Percentiles rank a stretch among this genome's conserved stretches.
These are phyloP conservation scores for Lagorchestes hirsutus DNA, from an alignment of 2,797 vertebrate genomes.

Conservation along the genomic window DNA sequence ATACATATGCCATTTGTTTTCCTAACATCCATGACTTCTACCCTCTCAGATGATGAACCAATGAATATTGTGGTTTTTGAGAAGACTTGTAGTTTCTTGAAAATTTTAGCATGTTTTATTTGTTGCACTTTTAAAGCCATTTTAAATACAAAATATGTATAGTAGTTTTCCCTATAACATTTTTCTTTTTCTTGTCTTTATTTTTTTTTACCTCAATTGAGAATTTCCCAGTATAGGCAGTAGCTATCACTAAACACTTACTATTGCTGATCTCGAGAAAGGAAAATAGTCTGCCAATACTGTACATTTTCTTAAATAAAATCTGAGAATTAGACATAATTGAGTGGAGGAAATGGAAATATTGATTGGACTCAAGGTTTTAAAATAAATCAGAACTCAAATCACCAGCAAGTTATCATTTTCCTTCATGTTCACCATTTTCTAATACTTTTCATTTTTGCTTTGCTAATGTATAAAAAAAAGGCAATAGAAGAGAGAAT, in stretches of 20 bases:
- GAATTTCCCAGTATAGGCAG: constrained; percentile 75
- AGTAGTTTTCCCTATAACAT: constrained; percentile 58
- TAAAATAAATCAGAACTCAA: constrained; percentile 64
- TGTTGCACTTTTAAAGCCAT: background rate
- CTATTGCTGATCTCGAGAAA: constrained; percentile 68
- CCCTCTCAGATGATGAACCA: background rate
- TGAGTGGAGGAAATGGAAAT: constrained; percentile 32
- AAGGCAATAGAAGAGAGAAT: background rate
- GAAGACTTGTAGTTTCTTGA: constrained; percentile 37
- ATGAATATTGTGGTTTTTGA: constrained; percentile 34
- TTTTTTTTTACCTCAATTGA: constrained; percentile 37
- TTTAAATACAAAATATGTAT: constrained; percentile 69
- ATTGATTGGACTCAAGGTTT: constrained; percentile 54
- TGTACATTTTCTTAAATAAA: constrained; percentile 63
- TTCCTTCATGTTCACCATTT: background rate
- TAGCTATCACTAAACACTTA: constrained; percentile 76
- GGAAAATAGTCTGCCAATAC: constrained; percentile 66
- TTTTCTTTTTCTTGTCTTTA: too few species aligned
- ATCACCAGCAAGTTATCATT: constrained; percentile 44
- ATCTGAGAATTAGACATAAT: constrained; percentile 73
- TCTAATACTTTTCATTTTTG: too few species aligned
- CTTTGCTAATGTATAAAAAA: too few species aligned
- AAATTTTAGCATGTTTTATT: constrained; percentile 20
- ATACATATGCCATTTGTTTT: constrained; percentile 5
- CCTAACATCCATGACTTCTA: constrained; percentile 53